These are phyloP conservation scores for Hirudinaria manillensis DNA, from an alignment of 2,888 invertebrate species.

Conservation along the genomic window DNA sequence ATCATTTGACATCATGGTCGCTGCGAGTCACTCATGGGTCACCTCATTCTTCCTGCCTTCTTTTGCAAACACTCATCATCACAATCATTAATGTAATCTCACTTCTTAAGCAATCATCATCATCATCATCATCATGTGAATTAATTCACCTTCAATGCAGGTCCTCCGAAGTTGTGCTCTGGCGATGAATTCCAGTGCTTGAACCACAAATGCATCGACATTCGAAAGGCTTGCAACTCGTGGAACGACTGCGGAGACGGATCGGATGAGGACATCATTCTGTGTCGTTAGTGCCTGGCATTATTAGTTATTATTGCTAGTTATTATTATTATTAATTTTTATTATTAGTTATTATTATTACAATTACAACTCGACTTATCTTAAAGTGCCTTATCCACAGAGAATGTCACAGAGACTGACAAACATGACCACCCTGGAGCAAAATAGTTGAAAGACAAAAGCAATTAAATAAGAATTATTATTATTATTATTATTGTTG, in stretches of 20 bases:
- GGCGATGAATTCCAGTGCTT: slow-evolving; percentile 18
- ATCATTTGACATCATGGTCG: no score
- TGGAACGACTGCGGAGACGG: slow-evolving; percentile 14
- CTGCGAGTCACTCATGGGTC: no score
- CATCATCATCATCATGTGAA: slow-evolving; percentile 4
- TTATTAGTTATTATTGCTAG: background rate
- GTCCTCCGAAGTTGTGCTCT: background rate
- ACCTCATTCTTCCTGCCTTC: no score
- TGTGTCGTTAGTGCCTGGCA: slow-evolving; percentile 1
- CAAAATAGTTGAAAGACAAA: no score
- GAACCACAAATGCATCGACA: slow-evolving; percentile 40
- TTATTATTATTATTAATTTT: background rate
- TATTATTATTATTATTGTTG: no score
- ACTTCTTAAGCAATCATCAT: background rate
- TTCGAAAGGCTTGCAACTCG: slow-evolving; percentile 44
- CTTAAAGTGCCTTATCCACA: no score
- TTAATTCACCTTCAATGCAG: background rate
- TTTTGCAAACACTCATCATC: no score
- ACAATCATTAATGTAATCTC: no score
- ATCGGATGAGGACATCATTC: background rate
- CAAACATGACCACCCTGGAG: no score
- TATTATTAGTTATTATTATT: background rate
- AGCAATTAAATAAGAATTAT: no score
- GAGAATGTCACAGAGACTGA: no score
- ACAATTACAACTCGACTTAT: no score